phyloP scores from a whole-genome alignment of 2,797 vertebrate genomes.

The Sarcoramphus papa region DNA sequence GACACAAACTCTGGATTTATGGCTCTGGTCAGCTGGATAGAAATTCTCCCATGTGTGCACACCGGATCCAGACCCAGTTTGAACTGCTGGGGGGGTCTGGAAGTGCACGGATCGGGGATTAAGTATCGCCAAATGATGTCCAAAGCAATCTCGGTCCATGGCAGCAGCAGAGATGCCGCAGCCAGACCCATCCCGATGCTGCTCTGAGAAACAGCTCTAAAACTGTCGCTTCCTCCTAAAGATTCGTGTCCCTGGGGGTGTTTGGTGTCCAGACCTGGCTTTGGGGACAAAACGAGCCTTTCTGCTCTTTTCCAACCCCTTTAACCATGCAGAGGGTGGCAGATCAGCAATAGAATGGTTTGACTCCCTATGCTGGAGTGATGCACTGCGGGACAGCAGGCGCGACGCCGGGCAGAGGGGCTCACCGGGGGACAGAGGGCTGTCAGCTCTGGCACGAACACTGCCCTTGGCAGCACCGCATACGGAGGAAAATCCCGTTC shows the following conservation, averaged over 20 bases:
- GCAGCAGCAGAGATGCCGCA: neutral
- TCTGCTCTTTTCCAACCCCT: neutral
- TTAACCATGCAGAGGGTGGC: too few species aligned
- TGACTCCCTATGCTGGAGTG: neutral
- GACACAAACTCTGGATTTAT: neutral
- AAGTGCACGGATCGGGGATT: neutral
- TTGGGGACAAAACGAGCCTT: neutral
- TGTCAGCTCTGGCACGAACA: neutral
- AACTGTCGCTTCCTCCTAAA: neutral
- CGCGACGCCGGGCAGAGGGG: accelerated
- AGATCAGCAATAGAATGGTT: neutral
- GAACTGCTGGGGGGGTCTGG: neutral
- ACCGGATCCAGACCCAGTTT: neutral
- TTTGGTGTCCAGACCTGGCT: neutral
- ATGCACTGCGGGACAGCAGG: neutral
- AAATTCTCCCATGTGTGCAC: neutral
- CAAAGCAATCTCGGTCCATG: neutral
- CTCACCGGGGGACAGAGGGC: accelerated
- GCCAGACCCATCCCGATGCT: neutral
- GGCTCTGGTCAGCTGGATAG: neutral
- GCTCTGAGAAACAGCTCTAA: neutral
- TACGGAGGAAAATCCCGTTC: neutral
- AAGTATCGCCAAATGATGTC: neutral
- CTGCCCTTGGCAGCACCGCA: neutral
- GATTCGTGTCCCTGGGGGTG: accelerated